A percentile compares a stretch with the other conserved stretches of the same genome.
These are phyloP conservation scores for Micromys minutus DNA, from an alignment of 2,113 vertebrate species.

Conservation along the genomic window DNA sequence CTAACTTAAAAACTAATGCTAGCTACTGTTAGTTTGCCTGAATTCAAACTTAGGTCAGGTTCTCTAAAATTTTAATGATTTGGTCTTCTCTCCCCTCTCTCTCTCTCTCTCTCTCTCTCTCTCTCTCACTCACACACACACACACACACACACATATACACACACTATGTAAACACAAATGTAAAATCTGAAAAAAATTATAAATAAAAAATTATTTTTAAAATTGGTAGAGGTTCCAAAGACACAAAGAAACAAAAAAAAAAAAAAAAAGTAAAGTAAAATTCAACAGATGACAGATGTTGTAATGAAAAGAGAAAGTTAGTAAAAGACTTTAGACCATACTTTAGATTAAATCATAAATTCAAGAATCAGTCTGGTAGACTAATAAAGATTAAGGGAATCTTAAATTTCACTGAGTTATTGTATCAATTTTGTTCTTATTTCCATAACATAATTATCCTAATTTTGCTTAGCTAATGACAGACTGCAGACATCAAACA, in stretches of 20 bases:
- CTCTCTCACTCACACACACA: neutral
- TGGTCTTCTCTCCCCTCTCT: too few species aligned
- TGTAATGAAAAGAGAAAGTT: conserved; percentile 21
- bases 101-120: too few species aligned
- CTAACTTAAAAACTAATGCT: too few species aligned
- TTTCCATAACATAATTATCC: conserved; percentile 60
- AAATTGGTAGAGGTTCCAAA: conserved; percentile 45
- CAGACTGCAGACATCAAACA: conserved; percentile 38
- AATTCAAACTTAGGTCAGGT: too few species aligned
- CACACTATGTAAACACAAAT: neutral
- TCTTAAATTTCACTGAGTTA: conserved; percentile 60
- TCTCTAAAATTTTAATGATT: too few species aligned
- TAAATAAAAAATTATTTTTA: neutral
- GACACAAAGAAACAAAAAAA: conserved; percentile 17
- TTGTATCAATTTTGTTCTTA: conserved; percentile 31
- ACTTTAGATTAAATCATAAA: conserved; percentile 41
- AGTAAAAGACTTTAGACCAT: conserved; percentile 39
- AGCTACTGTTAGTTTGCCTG: too few species aligned
- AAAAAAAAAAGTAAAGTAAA: conserved; percentile 6
- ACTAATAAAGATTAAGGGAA: conserved; percentile 45
- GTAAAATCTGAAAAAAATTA: neutral
- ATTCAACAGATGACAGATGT: neutral
- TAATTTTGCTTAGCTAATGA: conserved; percentile 59
- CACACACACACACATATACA: neutral
- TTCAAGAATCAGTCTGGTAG: conserved; percentile 39